Base-by-base conservation (phyloP, 2,113 vertebrate genomes). In the Brachionichthys hirsutus region DNA sequence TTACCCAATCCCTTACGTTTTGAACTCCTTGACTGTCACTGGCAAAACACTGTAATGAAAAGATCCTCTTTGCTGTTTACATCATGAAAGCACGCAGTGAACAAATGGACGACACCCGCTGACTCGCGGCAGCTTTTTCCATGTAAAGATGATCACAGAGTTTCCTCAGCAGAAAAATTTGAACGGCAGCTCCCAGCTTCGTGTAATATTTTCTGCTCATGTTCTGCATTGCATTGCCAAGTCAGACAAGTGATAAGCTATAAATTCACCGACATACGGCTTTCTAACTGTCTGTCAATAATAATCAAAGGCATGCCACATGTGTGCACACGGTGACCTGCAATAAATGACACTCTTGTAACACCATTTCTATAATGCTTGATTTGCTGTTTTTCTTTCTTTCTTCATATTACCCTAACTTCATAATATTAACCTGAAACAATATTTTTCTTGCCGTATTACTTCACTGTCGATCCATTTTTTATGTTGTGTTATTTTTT, bases 181-280 rank as follows among this genome's bases (percentile, higher is more conserved):
- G 75, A 83, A 87, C 73, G 67, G 80, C 67, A 69, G 56, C 66
- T 61, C 46, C 30, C 13, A 16, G 68, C 70, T 19, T 4, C 75
- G n/a, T n/a, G n/a, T 77, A 77, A 85, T 84, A 88, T 84, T 90
- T 90, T 89, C 88, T 85, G 6, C 70, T 72, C 66, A 40, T 76
- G 60, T 74, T 86, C 64, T 48, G 70, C 72, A 45, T 67, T 60
- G 73, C 76, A 80, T 85, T 2, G 9, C 70, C 48, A 62, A 83
- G 78, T 73, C 70, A 12, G 38, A 78, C 75, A 70, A 86, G 75
- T 71, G 86, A 88, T 88, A 79, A 83, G 84, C 83, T 88, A 88
- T 88, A 85, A 88, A 88, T 87, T 89, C 85, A 77, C 84, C 45
- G 73, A 66, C 52, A 81, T 70, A 63, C 67, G 75, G 66, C 76